Evolutionary conservation across 2,888 invertebrate species (phyloP).

Genomic region (Chloroclysta siterata): DNA sequence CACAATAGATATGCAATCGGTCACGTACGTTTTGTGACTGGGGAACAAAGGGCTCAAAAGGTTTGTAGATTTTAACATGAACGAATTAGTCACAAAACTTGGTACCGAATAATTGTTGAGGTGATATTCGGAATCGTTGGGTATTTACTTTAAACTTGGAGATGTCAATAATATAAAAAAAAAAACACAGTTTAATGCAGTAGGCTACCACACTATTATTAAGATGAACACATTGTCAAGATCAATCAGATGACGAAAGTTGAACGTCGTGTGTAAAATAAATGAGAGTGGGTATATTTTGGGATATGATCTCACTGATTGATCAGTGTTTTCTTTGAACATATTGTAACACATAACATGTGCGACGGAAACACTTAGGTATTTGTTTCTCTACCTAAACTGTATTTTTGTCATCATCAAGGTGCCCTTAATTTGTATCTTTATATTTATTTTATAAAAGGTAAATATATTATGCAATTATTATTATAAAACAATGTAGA

Average conservation of each 20-base stretch:
- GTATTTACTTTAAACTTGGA: neutral
- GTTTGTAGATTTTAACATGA: neutral
- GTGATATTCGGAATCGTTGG: neutral
- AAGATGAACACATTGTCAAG: neutral
- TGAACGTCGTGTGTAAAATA: slow-evolving; percentile 9
- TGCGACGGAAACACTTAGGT: neutral
- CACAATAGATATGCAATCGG: slow-evolving; percentile 28
- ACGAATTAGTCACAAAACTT: neutral
- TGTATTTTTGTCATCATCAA: neutral
- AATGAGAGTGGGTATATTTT: slow-evolving; percentile 6
- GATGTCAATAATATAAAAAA: too few relatives aligned
- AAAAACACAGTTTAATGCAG: too few relatives aligned
- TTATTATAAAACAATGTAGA: too few relatives aligned
- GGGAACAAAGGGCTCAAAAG: slow-evolving; percentile 12
- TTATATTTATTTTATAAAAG: too few relatives aligned
- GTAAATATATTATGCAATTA: too few relatives aligned
- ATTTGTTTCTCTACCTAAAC: neutral
- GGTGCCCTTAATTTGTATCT: neutral
- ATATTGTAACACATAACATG: slow-evolving; percentile 8
- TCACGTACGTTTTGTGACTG: slow-evolving; percentile 20
- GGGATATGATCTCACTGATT: slow-evolving; percentile 24
- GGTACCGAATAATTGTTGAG: too few relatives aligned
- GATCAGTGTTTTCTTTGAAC: slow-evolving; percentile 16
- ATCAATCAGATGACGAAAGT: slow-evolving; percentile 13
- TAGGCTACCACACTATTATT: too few relatives aligned